Evolutionary conservation across 2,113 vertebrate genomes (phyloP).

Genomic region (Sinocyclocheilus anshuiensis): DNA sequence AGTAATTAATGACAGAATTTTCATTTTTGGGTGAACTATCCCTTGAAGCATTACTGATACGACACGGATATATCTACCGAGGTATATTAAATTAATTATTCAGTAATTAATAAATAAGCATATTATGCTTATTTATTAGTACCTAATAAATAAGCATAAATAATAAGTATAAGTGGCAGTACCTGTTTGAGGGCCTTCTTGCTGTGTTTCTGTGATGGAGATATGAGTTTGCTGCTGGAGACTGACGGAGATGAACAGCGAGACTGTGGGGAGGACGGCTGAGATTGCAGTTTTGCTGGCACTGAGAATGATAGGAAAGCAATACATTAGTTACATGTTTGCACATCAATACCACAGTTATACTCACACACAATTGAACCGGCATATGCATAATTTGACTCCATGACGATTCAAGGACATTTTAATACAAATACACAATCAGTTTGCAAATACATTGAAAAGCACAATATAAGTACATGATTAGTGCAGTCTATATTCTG

Average conservation of each 20-base stretch:
- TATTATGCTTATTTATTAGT: neutral
- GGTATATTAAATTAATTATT: too few relatives aligned
- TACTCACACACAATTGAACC: slow-evolving; percentile 42
- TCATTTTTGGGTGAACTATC: neutral
- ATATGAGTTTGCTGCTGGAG: slow-evolving; percentile 87
- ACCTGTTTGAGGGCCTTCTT: slow-evolving; percentile 99
- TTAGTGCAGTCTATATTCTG: neutral
- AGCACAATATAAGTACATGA: neutral
- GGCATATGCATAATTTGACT: neutral
- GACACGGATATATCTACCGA: too few relatives aligned
- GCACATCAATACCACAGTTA: slow-evolving; percentile 56
- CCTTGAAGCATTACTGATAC: neutral
- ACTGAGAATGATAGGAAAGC: slow-evolving; percentile 72
- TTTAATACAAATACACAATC: slow-evolving; percentile 23
- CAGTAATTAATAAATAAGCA: neutral
- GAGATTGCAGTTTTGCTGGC: slow-evolving; percentile 85
- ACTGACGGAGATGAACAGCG: slow-evolving; percentile 89
- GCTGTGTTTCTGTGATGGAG: slow-evolving; percentile 97
- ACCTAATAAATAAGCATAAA: neutral
- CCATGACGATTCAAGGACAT: slow-evolving; percentile 12
- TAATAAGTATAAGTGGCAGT: slow-evolving; percentile 11
- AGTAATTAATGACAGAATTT: neutral
- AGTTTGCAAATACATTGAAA: neutral
- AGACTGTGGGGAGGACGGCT: slow-evolving; percentile 88
- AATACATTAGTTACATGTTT: neutral